These are phyloP conservation scores for Esox masquinongy DNA, from an alignment of 2,797 vertebrate species.

Conservation along the genomic window DNA sequence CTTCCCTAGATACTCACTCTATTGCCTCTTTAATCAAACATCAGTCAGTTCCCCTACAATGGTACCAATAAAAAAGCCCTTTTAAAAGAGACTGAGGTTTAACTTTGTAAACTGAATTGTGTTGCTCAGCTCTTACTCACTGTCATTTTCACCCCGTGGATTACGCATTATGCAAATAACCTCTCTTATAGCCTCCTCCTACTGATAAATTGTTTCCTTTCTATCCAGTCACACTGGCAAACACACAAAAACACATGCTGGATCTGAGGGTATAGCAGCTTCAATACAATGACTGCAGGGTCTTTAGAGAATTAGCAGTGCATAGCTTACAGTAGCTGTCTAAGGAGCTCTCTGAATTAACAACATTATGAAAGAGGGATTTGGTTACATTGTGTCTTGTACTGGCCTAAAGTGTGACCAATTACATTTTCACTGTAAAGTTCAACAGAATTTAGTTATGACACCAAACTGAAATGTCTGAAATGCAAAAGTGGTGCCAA, in stretches of 20 bases:
- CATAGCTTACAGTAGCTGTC: slow-evolving; percentile 15
- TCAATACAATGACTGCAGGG: slow-evolving; percentile 30
- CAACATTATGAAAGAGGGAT: slow-evolving; percentile 34
- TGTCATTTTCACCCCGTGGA: slow-evolving; percentile 44
- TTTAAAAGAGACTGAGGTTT: slow-evolving; percentile 55
- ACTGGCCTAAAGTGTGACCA: slow-evolving; percentile 57
- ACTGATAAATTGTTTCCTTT: slow-evolving; percentile 63
- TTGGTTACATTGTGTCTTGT: slow-evolving; percentile 55
- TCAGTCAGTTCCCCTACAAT: no score
- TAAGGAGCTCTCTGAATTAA: slow-evolving; percentile 34
- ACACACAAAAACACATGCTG: neutral
- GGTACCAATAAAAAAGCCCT: slow-evolving; percentile 66
- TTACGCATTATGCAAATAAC: slow-evolving; percentile 55
- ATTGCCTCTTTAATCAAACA: slow-evolving; percentile 11
- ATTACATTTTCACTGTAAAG: slow-evolving; percentile 62
- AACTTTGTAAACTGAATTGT: slow-evolving; percentile 46
- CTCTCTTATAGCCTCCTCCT: slow-evolving; percentile 37
- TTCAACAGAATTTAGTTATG: slow-evolving; percentile 47
- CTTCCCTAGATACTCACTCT: slow-evolving; percentile 39
- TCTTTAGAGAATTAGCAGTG: slow-evolving; percentile 39
- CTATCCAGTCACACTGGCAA: slow-evolving; percentile 39
- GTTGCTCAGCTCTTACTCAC: slow-evolving; percentile 72
- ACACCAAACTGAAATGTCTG: slow-evolving; percentile 65
- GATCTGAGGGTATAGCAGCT: neutral
- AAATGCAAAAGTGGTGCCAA: slow-evolving; percentile 61